Conservation (phyloP, 2,888 invertebrate species). For the Augochlorella aurata region DNA sequence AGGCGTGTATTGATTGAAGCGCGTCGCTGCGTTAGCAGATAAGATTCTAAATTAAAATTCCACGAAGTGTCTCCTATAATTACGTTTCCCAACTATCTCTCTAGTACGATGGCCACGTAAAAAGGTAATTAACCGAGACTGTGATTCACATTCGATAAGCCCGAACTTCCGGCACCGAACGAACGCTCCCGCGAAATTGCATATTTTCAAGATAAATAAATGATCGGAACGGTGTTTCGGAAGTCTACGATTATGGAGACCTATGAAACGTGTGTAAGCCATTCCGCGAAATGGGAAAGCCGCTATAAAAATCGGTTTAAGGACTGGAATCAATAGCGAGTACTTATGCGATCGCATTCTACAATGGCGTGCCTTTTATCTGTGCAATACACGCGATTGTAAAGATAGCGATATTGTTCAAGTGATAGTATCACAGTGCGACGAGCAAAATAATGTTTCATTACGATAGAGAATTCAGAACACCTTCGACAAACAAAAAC, state of each 20-base stretch:
- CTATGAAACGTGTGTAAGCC: background rate
- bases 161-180: background rate
- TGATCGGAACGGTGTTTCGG: background rate
- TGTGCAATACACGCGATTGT: background rate
- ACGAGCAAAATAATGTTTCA: background rate
- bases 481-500: too few species aligned
- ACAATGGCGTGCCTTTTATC: background rate
- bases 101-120: background rate
- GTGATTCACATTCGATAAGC: background rate
- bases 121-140: background rate
- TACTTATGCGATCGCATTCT: background rate
- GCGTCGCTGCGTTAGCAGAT: background rate
- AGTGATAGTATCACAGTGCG: background rate
- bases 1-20: constrained; percentile 6
- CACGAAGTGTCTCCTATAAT: constrained; percentile 1
- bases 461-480: too few species aligned
- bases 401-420: background rate
- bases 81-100: constrained; percentile 3
- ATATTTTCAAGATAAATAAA: background rate
- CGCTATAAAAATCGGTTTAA: constrained; percentile 1
- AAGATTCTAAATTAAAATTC: constrained; percentile 21
- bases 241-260: background rate
- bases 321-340: background rate
- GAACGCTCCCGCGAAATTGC: background rate
- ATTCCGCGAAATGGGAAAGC: background rate